Conservation (phyloP, 2,888 invertebrate species). For the Drosophila dives region DNA sequence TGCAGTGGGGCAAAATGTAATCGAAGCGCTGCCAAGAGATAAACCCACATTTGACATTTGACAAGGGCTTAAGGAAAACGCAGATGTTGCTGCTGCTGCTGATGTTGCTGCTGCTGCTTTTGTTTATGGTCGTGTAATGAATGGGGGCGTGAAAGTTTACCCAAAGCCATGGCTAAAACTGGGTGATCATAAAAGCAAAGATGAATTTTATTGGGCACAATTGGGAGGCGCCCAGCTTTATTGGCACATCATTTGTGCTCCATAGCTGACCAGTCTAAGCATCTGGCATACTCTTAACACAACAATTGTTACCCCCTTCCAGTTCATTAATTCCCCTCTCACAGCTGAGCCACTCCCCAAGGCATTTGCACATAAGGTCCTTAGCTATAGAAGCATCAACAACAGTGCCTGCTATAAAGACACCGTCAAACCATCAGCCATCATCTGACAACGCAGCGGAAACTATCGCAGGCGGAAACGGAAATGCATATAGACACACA, state of each 20-base stretch:
- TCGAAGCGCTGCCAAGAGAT: conserved; percentile 52
- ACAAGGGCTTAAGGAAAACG: conserved; percentile 67
- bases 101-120: not conserved
- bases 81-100: conserved; percentile 37
- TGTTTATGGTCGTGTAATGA: conserved; percentile 42
- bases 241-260: conserved; percentile 76
- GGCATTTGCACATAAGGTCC: conserved; percentile 7
- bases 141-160: conserved; percentile 35
- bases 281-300: conserved; percentile 16
- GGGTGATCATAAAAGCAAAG: conserved; percentile 69
- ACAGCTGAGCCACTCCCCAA: not conserved
- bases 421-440: conserved; percentile 54
- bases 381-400: conserved; percentile 32
- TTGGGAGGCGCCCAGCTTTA: conserved; percentile 67
- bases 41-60: conserved; percentile 67
- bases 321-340: not conserved
- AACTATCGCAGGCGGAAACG: conserved; percentile 57
- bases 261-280: conserved; percentile 38
- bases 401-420: conserved; percentile 56
- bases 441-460: conserved; percentile 48
- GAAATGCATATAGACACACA: conserved; percentile 46
- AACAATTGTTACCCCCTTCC: not conserved
- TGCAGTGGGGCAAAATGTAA: conserved; percentile 41
- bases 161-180: conserved; percentile 15
- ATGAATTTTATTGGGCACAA: conserved; percentile 76